Evolutionary conservation across 2,113 vertebrate species (phyloP).

Genomic region (Orthonyx spaldingii): DNA sequence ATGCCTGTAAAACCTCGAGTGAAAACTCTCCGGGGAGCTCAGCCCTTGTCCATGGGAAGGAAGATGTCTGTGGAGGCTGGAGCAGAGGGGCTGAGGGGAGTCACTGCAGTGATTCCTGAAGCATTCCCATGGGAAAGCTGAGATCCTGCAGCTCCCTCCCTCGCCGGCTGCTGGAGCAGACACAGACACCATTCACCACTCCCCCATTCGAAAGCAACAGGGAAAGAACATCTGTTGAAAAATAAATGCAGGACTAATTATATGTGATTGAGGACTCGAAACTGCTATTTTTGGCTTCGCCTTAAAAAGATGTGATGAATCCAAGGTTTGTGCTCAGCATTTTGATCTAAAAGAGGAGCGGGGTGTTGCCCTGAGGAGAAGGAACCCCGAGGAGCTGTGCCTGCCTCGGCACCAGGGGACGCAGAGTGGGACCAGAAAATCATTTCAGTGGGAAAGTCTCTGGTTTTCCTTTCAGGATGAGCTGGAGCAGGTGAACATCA

Average conservation of each 20-base stretch:
- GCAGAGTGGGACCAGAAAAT: accelerated
- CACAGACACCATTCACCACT: not conserved
- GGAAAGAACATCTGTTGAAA: constrained; percentile 37
- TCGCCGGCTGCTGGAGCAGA: not conserved
- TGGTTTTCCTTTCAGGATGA: accelerated
- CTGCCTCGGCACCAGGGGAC: accelerated
- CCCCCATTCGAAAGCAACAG: not conserved
- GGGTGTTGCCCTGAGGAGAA: accelerated
- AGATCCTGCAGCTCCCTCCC: not conserved
- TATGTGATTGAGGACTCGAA: not conserved
- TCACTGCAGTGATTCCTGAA: not conserved
- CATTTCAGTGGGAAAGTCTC: not conserved
- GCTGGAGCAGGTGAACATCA: not conserved
- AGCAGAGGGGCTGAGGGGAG: not conserved
- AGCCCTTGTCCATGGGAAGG: not conserved
- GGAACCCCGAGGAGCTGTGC: not conserved
- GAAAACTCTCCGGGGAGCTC: not conserved
- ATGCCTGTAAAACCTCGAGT: not conserved
- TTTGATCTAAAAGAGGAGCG: not conserved
- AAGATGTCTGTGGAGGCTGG: not conserved
- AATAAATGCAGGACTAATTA: constrained; percentile 36
- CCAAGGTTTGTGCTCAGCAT: not conserved
- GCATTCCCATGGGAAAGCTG: not conserved
- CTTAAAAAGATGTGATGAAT: not conserved
- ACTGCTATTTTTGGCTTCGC: not conserved